Evolutionary conservation across 2,888 invertebrate genomes (phyloP), one percentile per base, ranked within the genome.

Genomic region (Xestia sexstrigata): DNA sequence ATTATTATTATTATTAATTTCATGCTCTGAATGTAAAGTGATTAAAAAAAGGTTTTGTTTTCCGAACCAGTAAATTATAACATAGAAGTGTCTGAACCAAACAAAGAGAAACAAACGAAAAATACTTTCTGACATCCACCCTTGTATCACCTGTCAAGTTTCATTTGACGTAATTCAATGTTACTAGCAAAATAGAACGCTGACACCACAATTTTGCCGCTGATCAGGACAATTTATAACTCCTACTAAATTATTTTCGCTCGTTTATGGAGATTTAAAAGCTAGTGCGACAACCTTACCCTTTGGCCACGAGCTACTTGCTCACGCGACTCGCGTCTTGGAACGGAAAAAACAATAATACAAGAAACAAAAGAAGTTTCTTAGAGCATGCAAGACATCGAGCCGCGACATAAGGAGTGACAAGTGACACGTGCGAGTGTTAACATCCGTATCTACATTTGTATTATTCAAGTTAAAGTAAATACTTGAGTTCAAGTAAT

Each of bases 241-340:
- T 68, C 30, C n/a, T 8, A 78, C 79, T 78, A 83, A 81, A 88
- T 87, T 82, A 87, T 88, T 85, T 88, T 26, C 62, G 78, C 78
- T 72, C 73, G 83, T 76, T 82, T 83, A 88, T 88, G 79, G 73
- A 81, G 83, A 88, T 88, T 88, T 87, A 85, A 87, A 81, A 87
- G 89, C 76, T 73, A 74, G 55, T 23, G 47, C 66, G 35, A 83
- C 70, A 52, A n/a, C 47, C 76, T 52, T 80, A 42, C 4, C 17
- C 8, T 8, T n/a, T 8, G 65, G 65, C 65, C 65, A 65, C 42
- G 17, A 42, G 0, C 7, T 17, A 26, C 62, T 35, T 20, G 62
- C 0, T 35, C 20, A 9, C 35, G 35, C 30, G 20, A 11, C n/a
- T n/a, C 42, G n/a, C 42, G 42, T 15, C n/a, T 65, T 65, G n/a